Evolutionary conservation across 1,140 invertebrate species (phyloP).

Genomic region (Ganaspis sp.): DNA sequence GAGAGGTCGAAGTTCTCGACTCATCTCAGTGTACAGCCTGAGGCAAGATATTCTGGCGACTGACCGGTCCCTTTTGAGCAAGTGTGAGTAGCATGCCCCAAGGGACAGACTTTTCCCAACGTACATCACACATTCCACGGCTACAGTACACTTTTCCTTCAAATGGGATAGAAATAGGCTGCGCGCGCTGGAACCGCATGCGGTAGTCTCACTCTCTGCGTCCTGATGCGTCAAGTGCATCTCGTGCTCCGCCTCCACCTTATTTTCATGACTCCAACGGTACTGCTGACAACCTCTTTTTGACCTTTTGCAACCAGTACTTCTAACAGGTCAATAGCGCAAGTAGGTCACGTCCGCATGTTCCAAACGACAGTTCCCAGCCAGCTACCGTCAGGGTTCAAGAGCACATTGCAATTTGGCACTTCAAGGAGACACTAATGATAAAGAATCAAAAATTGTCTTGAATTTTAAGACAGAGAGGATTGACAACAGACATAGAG

Average conservation of each 20-base stretch:
- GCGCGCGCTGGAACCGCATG: constrained; percentile 69
- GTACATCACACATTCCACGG: constrained; percentile 38
- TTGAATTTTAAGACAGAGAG: no score
- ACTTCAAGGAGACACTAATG: no score
- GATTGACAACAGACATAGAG: no score
- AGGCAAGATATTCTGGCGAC: background rate
- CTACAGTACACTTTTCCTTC: constrained; percentile 20
- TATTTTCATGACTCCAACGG: constrained; percentile 47
- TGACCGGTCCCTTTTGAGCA: background rate
- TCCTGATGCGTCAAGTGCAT: constrained; percentile 70
- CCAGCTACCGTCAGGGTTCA: no score
- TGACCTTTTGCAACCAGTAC: constrained; percentile 48
- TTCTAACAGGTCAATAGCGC: constrained; percentile 66
- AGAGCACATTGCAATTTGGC: no score
- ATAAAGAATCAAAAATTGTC: no score
- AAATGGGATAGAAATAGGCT: constrained; percentile 54
- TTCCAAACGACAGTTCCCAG: background rate
- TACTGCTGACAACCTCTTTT: constrained; percentile 52
- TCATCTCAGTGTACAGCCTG: constrained; percentile 33
- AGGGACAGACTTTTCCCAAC: constrained; percentile 43
- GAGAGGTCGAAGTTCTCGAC: constrained; percentile 35
- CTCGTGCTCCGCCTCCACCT: constrained; percentile 51
- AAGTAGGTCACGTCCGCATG: constrained; percentile 66
- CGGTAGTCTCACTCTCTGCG: constrained; percentile 63
- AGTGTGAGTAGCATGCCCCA: constrained; percentile 25